A percentile compares a stretch with the other conserved stretches of the same genome.
Evolutionary conservation across 37 sponge, comb jelly and placozoan species (phyloP).

Genomic region (Spongia lamella): DNA sequence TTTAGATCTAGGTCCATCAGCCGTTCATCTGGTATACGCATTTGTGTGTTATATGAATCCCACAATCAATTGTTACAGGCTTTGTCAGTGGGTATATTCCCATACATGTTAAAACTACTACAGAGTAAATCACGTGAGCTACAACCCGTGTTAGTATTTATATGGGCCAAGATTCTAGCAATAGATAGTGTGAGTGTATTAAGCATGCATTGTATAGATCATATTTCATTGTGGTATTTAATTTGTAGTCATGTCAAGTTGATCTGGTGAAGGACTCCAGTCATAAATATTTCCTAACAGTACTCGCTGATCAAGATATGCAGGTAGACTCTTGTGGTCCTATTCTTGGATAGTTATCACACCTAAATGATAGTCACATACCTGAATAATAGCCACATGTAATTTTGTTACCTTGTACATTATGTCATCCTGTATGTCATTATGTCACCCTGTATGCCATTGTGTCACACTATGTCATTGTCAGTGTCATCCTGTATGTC

Average conservation of each 20-base stretch:
- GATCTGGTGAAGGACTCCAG: conserved; percentile 86
- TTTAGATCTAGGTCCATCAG: conserved; percentile 92
- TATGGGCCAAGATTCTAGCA: conserved; percentile 97
- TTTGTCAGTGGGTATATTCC: conserved; percentile 95
- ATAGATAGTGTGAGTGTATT: conserved; percentile 83
- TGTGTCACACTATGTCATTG: no score
- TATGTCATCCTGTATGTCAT: no score
- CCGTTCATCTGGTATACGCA: conserved; percentile 67
- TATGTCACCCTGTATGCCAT: no score
- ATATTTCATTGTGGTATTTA: neutral
- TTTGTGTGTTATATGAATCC: neutral
- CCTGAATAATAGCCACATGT: neutral
- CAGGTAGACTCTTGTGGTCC: no score
- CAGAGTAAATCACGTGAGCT: conserved; percentile 90
- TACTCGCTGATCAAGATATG: conserved; percentile 71
- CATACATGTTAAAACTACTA: conserved; percentile 93
- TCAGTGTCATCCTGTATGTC: neutral
- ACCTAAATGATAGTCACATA: neutral
- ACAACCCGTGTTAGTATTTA: conserved; percentile 88
- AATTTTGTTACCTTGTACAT: no score
- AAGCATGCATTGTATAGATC: no score
- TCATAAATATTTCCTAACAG: conserved; percentile 81
- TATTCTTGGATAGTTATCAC: neutral
- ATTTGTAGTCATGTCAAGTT: conserved; percentile 70
- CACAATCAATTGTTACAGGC: conserved; percentile 37